Conservation (phyloP, 2,113 vertebrate species). For the Bettongia penicillata region DNA sequence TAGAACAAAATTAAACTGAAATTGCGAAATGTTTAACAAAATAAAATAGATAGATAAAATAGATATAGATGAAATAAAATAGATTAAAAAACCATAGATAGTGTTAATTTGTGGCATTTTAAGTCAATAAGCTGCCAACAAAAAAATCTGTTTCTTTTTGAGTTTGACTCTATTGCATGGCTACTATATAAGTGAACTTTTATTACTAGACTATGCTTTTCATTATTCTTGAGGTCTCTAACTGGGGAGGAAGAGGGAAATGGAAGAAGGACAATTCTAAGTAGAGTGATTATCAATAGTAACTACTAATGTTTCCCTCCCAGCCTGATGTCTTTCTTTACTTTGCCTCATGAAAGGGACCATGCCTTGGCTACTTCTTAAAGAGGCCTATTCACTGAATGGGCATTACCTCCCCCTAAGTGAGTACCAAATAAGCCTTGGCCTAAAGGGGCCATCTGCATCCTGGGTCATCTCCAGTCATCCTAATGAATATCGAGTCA, state of each 20-base stretch:
- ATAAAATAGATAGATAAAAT: neutral
- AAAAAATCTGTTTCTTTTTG: neutral
- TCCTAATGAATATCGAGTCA: no score
- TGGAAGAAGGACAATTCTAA: neutral
- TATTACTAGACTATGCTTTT: rapidly evolving
- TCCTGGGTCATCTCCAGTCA: no score
- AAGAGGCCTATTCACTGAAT: no score
- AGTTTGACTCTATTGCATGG: neutral
- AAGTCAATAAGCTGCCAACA: neutral
- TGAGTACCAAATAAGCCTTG: no score
- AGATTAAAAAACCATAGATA: neutral
- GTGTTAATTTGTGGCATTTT: neutral
- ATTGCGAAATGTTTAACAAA: neutral
- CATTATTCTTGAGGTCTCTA: rapidly evolving
- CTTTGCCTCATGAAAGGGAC: no score
- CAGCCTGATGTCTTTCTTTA: no score
- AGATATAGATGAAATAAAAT: neutral
- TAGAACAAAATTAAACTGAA: neutral
- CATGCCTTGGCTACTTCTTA: no score
- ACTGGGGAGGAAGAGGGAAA: rapidly evolving
- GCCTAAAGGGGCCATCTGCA: no score
- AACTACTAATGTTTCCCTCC: no score
- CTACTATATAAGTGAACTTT: neutral
- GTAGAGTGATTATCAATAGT: no score
- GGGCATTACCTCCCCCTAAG: no score